These are phyloP conservation scores for Eupithecia subumbrata DNA, from an alignment of 2,888 invertebrate species.

Conservation along the genomic window DNA sequence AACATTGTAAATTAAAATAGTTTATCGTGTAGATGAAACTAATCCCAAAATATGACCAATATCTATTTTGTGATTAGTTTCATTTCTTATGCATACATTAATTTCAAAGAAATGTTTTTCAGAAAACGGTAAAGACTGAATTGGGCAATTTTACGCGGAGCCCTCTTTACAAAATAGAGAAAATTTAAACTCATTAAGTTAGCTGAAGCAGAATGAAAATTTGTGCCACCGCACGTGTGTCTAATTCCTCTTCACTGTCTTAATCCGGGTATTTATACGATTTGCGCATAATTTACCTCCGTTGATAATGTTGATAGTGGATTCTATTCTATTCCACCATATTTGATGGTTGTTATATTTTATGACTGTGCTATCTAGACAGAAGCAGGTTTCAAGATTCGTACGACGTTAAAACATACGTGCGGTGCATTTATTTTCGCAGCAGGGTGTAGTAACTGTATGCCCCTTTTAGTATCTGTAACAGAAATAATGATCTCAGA, in stretches of 20 bases:
- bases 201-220: too few species aligned
- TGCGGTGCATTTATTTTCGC: slow-evolving; percentile 51
- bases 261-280: not conserved
- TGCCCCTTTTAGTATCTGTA: slow-evolving; percentile 77
- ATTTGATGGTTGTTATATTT: not conserved
- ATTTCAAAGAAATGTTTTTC: too few species aligned
- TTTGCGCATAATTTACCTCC: slow-evolving; percentile 3
- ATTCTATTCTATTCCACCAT: not conserved
- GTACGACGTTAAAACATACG: not conserved
- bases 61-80: too few species aligned
- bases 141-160: too few species aligned
- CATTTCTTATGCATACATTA: too few species aligned
- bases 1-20: too few species aligned
- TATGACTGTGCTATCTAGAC: not conserved
- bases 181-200: too few species aligned
- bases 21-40: too few species aligned
- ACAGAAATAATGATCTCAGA: slow-evolving; percentile 42
- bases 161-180: too few species aligned
- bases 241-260: not conserved
- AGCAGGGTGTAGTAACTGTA: slow-evolving; percentile 76
- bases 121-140: too few species aligned
- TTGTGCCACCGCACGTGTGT: not conserved
- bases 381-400: not conserved
- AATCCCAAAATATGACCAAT: too few species aligned
- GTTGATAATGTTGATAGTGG: not conserved